These are phyloP conservation scores for Ciconia maguari DNA, from an alignment of 2,113 vertebrate species.

Conservation along the genomic window DNA sequence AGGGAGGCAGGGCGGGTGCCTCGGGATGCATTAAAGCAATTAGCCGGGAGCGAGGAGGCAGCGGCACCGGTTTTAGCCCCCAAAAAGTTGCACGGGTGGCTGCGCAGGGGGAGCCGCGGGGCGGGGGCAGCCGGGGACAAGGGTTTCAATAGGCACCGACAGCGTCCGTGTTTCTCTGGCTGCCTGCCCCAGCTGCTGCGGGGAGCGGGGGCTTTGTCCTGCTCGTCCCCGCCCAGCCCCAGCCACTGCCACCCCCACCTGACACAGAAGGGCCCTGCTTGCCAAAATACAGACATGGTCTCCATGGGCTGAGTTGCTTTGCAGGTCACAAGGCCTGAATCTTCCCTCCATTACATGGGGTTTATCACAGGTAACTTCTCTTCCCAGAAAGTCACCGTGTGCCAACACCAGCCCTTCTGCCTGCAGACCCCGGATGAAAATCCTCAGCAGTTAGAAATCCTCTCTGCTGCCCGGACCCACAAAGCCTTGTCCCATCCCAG, in stretches of 20 bases:
- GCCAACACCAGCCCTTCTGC: neutral
- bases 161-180: rapidly evolving
- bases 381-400: neutral
- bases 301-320: neutral
- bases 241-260: neutral
- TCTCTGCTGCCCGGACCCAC: neutral
- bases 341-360: neutral
- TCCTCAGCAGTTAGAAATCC: neutral
- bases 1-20: conserved; percentile 28
- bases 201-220: neutral
- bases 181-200: neutral
- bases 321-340: neutral
- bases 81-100: neutral
- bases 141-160: neutral
- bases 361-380: neutral
- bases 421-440: neutral
- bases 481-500: neutral
- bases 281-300: neutral
- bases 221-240: neutral
- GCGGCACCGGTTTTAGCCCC: neutral
- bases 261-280: neutral
- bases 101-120: rapidly evolving
- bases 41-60: neutral
- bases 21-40: conserved; percentile 64
- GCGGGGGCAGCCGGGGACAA: neutral